phyloP scores from a whole-genome alignment of 2,113 vertebrate species.

The Phylloscopus trochiloides region DNA sequence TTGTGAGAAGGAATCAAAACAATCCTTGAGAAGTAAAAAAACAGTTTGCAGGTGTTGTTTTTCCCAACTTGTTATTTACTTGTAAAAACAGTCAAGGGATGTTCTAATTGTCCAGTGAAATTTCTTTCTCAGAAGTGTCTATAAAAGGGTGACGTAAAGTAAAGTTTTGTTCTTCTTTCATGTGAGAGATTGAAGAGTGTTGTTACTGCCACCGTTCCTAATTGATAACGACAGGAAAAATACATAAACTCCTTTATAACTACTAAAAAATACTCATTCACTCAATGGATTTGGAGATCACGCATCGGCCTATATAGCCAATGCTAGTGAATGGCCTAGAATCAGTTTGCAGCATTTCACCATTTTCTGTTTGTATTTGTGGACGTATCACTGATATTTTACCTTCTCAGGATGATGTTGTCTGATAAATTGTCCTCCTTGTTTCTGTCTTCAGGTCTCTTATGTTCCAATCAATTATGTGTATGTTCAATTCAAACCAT shows the following conservation, averaged over 20 bases:
- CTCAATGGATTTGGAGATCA: background rate
- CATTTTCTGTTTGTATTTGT: background rate
- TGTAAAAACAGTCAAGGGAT: too few relatives aligned
- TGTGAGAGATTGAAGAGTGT: too few relatives aligned
- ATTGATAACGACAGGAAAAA: background rate
- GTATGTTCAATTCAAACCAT: background rate
- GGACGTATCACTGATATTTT: background rate
- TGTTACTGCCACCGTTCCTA: too few relatives aligned
- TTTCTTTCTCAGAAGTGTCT: too few relatives aligned
- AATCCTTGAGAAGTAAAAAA: too few relatives aligned
- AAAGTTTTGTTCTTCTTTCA: too few relatives aligned
- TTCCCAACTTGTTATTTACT: too few relatives aligned
- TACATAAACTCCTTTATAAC: background rate
- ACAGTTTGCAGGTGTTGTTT: too few relatives aligned
- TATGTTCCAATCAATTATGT: background rate
- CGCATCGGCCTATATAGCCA: background rate
- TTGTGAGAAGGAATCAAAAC: too few relatives aligned
- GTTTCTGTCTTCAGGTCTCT: background rate
- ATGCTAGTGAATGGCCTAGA: background rate
- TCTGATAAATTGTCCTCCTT: background rate
- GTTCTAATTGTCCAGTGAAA: too few relatives aligned
- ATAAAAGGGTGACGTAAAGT: too few relatives aligned
- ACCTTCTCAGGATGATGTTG: background rate
- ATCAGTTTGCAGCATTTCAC: rapidly evolving
- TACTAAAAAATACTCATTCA: background rate